phyloP scores from a whole-genome alignment of 1,140 invertebrate species.

The Dendrolimus kikuchii region DNA sequence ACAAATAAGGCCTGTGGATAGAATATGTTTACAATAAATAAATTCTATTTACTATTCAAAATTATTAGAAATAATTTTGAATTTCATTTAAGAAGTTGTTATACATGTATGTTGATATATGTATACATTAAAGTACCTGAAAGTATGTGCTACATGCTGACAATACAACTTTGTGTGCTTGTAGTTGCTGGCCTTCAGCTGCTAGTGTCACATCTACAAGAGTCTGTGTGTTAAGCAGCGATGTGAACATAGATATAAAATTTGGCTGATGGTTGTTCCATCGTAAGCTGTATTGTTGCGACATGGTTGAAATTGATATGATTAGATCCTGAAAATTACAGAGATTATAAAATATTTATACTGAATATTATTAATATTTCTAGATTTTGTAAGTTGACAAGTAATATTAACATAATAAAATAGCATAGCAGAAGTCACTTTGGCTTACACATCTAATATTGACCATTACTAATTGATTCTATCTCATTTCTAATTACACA shows the following conservation, averaged over 20 bases:
- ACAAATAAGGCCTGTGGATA: conserved; percentile 50
- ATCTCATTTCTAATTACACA: too few relatives aligned
- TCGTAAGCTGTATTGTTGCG: conserved; percentile 88
- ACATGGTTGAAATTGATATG: conserved; percentile 64
- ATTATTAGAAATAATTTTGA: too few relatives aligned
- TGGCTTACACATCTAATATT: too few relatives aligned
- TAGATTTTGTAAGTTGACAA: too few relatives aligned
- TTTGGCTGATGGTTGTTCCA: conserved; percentile 94
- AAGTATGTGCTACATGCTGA: conserved; percentile 92
- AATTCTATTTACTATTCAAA: background rate
- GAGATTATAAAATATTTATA: too few relatives aligned
- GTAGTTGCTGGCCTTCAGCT: conserved; percentile 86
- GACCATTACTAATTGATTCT: too few relatives aligned
- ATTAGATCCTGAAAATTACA: too few relatives aligned
- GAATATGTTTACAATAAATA: conserved; percentile 7
- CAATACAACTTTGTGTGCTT: conserved; percentile 89
- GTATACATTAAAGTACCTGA: conserved; percentile 70
- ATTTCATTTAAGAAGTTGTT: background rate
- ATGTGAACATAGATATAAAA: conserved; percentile 89
- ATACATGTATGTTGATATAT: too few relatives aligned
- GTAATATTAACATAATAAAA: too few relatives aligned
- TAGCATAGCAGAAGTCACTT: too few relatives aligned
- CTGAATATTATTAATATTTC: too few relatives aligned
- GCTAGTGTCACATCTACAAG: conserved; percentile 91
- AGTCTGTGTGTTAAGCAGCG: conserved; percentile 84